These are phyloP conservation scores for Gerris lacustris DNA, from an alignment of 2,888 invertebrate genomes.

Conservation along the genomic window DNA sequence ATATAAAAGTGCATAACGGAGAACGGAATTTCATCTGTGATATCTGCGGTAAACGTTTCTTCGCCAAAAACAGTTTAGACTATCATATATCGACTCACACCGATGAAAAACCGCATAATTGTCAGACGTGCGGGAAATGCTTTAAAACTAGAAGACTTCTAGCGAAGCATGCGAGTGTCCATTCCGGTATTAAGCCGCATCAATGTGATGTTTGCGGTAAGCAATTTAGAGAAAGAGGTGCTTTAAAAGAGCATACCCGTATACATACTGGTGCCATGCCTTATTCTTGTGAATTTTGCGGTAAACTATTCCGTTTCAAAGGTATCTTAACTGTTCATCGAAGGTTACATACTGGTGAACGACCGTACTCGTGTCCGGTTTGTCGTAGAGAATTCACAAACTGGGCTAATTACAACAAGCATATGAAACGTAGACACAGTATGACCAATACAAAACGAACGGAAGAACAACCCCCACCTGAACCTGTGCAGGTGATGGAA, in stretches of 20 bases:
- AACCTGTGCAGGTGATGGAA: not conserved
- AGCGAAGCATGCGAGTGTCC: slow-evolving; percentile 47
- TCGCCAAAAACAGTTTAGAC: slow-evolving; percentile 32
- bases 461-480: not conserved
- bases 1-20: slow-evolving; percentile 33
- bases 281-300: slow-evolving; percentile 60
- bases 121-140: slow-evolving; percentile 31
- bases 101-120: slow-evolving; percentile 31
- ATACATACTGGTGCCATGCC: slow-evolving; percentile 70
- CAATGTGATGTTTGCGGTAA: slow-evolving; percentile 49
- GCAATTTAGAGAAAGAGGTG: slow-evolving; percentile 54
- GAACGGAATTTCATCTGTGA: slow-evolving; percentile 34
- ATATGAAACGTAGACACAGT: slow-evolving; percentile 60
- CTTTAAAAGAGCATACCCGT: slow-evolving; percentile 58
- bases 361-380: slow-evolving; percentile 58
- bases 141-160: slow-evolving; percentile 47
- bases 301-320: slow-evolving; percentile 61
- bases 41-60: slow-evolving; percentile 34
- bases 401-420: slow-evolving; percentile 72
- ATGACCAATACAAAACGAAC: slow-evolving; percentile 2
- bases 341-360: slow-evolving; percentile 51
- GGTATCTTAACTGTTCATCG: slow-evolving; percentile 60
- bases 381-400: slow-evolving; percentile 64
- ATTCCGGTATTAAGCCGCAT: slow-evolving; percentile 48
- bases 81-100: slow-evolving; percentile 33